Conservation (phyloP, 2,113 vertebrate genomes). For the Connochaetes taurinus region DNA sequence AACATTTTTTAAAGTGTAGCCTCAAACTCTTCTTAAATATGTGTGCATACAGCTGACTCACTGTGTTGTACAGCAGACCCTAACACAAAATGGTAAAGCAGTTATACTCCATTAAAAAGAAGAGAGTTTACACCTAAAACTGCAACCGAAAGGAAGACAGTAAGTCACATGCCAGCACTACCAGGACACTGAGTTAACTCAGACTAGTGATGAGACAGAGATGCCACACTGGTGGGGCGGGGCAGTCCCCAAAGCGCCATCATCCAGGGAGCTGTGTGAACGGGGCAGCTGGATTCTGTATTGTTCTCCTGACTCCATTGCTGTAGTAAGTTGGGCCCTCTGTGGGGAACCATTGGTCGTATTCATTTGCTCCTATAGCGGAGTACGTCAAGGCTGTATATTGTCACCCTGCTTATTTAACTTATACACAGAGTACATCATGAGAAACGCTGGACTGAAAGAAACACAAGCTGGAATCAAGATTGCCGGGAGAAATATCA, state of each 20-base stretch:
- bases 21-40: neutral
- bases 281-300: neutral
- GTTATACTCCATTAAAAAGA: neutral
- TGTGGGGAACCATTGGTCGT: neutral
- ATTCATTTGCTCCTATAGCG: neutral
- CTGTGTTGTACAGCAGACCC: neutral
- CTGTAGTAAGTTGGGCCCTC: neutral
- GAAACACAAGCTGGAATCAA: too few species aligned
- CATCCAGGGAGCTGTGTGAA: neutral
- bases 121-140: neutral
- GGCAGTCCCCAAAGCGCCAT: neutral
- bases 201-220: neutral
- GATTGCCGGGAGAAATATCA: too few species aligned
- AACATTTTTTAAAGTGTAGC: neutral
- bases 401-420: too few species aligned
- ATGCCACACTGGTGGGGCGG: fast-evolving
- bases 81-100: neutral
- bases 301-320: neutral
- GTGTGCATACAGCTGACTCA: neutral
- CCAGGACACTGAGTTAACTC: neutral
- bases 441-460: too few species aligned
- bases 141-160: neutral
- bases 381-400: too few species aligned
- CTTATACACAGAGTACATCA: too few species aligned
- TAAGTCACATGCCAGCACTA: neutral